Conservation (phyloP, 2,113 vertebrate genomes). For the Poeciliopsis turrubarensis region DNA sequence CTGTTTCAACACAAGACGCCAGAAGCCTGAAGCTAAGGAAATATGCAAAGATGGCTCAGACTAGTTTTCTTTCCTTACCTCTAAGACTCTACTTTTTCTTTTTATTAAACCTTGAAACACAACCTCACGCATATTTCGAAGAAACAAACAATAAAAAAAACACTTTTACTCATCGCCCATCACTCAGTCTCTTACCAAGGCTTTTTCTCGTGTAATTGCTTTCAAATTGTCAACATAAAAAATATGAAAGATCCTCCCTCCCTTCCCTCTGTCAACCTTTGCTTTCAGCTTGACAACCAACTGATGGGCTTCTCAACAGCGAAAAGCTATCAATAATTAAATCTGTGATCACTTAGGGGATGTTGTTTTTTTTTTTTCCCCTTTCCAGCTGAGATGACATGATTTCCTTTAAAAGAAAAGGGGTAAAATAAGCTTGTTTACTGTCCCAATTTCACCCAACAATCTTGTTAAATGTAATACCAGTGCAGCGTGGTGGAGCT, state of each 20-base stretch:
- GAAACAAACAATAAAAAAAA: constrained; percentile 10
- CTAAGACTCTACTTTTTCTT: constrained; percentile 3
- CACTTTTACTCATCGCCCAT: constrained; percentile 21
- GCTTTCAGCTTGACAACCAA: constrained; percentile 53
- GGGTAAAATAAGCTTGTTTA: constrained; percentile 46
- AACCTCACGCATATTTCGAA: constrained; percentile 16
- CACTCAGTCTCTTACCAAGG: constrained; percentile 25
- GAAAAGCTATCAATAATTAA: constrained; percentile 66
- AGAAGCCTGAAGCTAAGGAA: constrained; percentile 24
- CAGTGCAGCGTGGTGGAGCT: constrained; percentile 10
- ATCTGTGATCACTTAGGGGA: constrained; percentile 41
- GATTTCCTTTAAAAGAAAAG: constrained; percentile 20
- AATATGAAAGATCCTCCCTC: constrained; percentile 18
- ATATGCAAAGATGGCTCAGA: constrained; percentile 47
- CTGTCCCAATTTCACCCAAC: constrained; percentile 33
- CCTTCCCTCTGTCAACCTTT: constrained; percentile 19
- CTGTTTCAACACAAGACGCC: constrained; percentile 16
- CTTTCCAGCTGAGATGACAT: constrained; percentile 22
- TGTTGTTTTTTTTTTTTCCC: constrained; percentile 25
- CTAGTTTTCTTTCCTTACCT: constrained; percentile 7
- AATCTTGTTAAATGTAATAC: constrained; percentile 7
- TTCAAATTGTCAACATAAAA: constrained; percentile 55
- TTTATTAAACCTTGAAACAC: constrained; percentile 29
- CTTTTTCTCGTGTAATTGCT: constrained; percentile 50
- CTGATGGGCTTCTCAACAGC: constrained; percentile 42